Evolutionary conservation across 2,888 invertebrate species (phyloP).

Genomic region (Chrysina gloriosa): DNA sequence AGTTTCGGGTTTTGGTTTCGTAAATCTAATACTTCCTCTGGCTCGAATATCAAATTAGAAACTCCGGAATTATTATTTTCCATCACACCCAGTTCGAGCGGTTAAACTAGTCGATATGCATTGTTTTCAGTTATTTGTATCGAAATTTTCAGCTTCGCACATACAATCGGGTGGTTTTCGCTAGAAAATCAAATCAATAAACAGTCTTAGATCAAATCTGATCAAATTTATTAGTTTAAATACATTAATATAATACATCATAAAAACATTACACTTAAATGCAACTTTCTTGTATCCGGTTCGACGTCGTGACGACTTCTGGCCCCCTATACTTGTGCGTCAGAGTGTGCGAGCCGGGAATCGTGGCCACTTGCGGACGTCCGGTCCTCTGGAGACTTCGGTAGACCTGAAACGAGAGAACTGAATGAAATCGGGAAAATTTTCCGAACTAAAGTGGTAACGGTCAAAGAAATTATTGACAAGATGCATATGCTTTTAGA

Average conservation of each 20-base stretch:
- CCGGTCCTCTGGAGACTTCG: slow-evolving; percentile 74
- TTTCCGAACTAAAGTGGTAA: neutral
- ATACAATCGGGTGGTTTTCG: neutral
- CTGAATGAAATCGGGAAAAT: neutral
- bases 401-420: slow-evolving; percentile 75
- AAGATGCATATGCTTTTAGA: too few relatives aligned
- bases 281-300: slow-evolving; percentile 91
- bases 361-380: slow-evolving; percentile 55
- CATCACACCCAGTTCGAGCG: too few relatives aligned
- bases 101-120: too few relatives aligned
- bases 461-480: too few relatives aligned
- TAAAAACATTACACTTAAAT: slow-evolving; percentile 75
- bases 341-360: slow-evolving; percentile 76
- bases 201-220: slow-evolving; percentile 38
- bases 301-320: slow-evolving; percentile 88
- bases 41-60: too few relatives aligned
- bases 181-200: neutral
- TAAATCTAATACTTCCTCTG: too few relatives aligned
- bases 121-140: too few relatives aligned
- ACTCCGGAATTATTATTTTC: too few relatives aligned
- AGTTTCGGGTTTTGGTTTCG: too few relatives aligned
- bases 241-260: slow-evolving; percentile 63
- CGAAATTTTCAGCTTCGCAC: neutral
- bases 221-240: slow-evolving; percentile 55
- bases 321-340: slow-evolving; percentile 85